Evolutionary conservation across 2,113 vertebrate genomes (phyloP).

Genomic region (Rhinichthys klamathensis): DNA sequence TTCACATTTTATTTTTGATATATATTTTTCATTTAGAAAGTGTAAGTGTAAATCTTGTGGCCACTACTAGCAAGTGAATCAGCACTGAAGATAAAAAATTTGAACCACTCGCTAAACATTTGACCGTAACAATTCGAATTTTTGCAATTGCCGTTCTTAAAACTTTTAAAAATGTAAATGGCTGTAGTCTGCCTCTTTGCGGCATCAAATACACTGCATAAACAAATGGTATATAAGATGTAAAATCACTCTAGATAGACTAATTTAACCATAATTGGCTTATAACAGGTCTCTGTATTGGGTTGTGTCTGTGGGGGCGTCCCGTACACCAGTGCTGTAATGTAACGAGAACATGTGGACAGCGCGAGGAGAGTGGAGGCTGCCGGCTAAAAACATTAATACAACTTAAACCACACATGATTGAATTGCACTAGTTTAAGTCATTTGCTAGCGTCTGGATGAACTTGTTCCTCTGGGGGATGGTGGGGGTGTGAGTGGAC

Average conservation of each 20-base stretch:
- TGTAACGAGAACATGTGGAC: conserved; percentile 10
- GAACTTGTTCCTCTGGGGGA: conserved; percentile 34
- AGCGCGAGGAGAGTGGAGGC: conserved; percentile 8
- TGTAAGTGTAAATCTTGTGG: background rate
- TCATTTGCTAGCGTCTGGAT: conserved; percentile 34
- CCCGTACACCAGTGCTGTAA: background rate
- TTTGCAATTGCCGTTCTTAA: background rate
- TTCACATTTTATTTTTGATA: background rate
- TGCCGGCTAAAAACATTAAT: conserved; percentile 2
- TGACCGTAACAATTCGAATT: background rate
- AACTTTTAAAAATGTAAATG: background rate
- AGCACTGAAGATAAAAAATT: background rate
- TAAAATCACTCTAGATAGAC: background rate
- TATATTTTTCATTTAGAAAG: background rate
- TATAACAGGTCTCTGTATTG: background rate
- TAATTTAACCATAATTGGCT: background rate
- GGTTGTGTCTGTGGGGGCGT: background rate
- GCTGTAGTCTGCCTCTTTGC: too few relatives aligned
- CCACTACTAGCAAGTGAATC: background rate
- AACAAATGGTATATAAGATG: background rate
- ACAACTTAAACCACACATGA: conserved; percentile 20
- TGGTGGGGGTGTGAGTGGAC: background rate
- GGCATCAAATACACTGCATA: background rate
- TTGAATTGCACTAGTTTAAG: conserved; percentile 39
- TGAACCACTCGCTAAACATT: background rate